Conservation (phyloP, 2,888 invertebrate genomes). For the Polia nebulosa region DNA sequence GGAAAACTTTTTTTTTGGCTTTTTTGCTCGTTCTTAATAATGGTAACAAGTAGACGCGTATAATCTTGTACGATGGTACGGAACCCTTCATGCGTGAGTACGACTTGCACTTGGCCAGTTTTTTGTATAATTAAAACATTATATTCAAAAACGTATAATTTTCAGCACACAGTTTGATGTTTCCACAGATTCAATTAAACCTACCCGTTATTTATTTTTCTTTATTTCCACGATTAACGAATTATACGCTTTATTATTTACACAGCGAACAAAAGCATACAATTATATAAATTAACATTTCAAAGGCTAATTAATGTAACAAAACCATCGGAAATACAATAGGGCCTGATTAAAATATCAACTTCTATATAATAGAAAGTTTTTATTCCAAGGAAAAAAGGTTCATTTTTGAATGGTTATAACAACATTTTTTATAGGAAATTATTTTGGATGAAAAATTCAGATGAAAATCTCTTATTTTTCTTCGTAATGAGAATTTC, state of each 20-base stretch:
- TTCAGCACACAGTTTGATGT: neutral
- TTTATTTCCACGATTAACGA: neutral
- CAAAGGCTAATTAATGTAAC: slow-evolving; percentile 29
- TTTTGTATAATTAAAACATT: too few relatives aligned
- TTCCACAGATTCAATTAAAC: neutral
- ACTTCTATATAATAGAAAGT: neutral
- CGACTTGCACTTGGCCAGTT: too few relatives aligned
- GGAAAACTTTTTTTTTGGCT: too few relatives aligned
- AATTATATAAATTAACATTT: slow-evolving; percentile 28
- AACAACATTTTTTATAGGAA: neutral
- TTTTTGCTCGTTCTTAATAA: too few relatives aligned
- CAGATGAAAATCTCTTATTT: slow-evolving; percentile 22
- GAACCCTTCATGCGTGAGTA: too few relatives aligned
- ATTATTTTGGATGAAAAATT: slow-evolving; percentile 15
- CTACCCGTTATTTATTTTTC: neutral
- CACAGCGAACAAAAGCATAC: slow-evolving; percentile 20
- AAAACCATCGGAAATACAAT: slow-evolving; percentile 39
- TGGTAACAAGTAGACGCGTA: too few relatives aligned
- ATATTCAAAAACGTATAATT: neutral
- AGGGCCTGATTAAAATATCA: slow-evolving; percentile 35
- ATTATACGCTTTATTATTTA: slow-evolving; percentile 7
- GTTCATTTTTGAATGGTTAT: slow-evolving; percentile 11
- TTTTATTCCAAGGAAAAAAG: neutral
- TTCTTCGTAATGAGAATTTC: slow-evolving; percentile 37
- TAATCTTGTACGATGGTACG: too few relatives aligned